Percentiles rank a stretch among this genome's conserved stretches.
These are phyloP conservation scores for Muraenolepis orangiensis DNA, from an alignment of 2,797 vertebrate species.

Conservation along the genomic window DNA sequence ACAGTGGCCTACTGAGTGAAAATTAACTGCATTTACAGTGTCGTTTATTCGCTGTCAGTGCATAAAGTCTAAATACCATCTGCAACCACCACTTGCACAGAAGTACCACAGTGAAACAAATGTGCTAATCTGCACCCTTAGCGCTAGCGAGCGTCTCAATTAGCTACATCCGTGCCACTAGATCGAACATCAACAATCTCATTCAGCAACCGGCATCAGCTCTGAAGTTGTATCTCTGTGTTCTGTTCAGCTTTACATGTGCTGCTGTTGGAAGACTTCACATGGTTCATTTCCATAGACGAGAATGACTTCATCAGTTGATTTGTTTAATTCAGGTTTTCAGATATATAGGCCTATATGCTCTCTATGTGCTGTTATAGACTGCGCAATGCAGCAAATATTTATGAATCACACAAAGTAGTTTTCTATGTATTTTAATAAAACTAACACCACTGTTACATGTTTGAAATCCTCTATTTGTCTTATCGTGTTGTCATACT, in stretches of 20 bases:
- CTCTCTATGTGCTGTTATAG: conserved; percentile 75
- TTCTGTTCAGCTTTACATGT: conserved; percentile 49
- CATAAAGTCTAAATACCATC: conserved; percentile 39
- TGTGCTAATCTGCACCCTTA: conserved; percentile 40
- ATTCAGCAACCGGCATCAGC: conserved; percentile 59
- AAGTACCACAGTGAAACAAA: conserved; percentile 49
- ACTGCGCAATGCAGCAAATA: conserved; percentile 77
- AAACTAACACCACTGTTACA: conserved; percentile 78
- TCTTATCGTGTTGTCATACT: conserved; percentile 64
- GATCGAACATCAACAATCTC: conserved; percentile 45
- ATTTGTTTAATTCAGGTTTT: conserved; percentile 64
- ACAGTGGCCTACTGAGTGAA: conserved; percentile 43
- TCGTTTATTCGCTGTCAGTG: conserved; percentile 36
- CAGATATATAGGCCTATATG: conserved; percentile 51
- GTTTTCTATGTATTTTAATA: conserved; percentile 89
- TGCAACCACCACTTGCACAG: conserved; percentile 43
- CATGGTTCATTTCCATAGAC: conserved; percentile 43
- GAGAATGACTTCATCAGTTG: conserved; percentile 47
- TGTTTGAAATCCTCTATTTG: conserved; percentile 77
- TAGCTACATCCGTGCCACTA: background rate
- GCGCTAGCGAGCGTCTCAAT: background rate
- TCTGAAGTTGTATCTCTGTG: conserved; percentile 53
- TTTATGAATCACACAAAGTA: conserved; percentile 77
- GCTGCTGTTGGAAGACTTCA: conserved; percentile 53
- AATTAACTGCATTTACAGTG: conserved; percentile 5